A percentile compares a stretch with the other conserved stretches of the same genome.
Conservation (phyloP, 2,888 invertebrate genomes). For the Drosophila borborema region DNA sequence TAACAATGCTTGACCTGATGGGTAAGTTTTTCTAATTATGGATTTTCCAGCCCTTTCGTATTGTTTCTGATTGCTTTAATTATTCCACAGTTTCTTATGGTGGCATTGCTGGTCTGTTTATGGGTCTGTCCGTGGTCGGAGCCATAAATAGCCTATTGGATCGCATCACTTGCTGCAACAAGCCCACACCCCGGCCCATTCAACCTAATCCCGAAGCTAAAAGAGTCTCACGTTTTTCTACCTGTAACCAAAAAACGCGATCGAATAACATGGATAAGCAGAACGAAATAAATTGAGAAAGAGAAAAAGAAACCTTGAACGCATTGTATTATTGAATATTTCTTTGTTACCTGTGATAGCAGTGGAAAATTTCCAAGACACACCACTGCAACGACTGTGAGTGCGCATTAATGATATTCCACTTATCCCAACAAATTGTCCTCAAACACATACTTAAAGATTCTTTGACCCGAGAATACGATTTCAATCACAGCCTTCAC, state of each 20-base stretch:
- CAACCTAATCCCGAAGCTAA: conserved; percentile 25
- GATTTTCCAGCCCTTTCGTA: neutral
- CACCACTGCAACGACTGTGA: conserved; percentile 13
- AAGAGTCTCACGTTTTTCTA: conserved; percentile 45
- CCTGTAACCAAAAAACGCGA: conserved; percentile 50
- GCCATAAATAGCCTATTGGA: conserved; percentile 59
- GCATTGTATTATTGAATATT: conserved; percentile 18
- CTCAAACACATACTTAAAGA: neutral
- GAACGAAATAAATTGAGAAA: conserved; percentile 33
- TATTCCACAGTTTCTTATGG: conserved; percentile 67
- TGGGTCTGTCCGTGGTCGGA: conserved; percentile 73
- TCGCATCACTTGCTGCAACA: conserved; percentile 44
- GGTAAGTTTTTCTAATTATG: conserved; percentile 46
- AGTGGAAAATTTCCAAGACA: conserved; percentile 59
- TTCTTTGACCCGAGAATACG: conserved; percentile 1
- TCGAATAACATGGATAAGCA: conserved; percentile 8
- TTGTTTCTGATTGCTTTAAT: neutral
- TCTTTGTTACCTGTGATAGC: conserved; percentile 56
- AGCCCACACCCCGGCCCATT: conserved; percentile 6
- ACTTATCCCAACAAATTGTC: neutral
- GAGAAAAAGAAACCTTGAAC: conserved; percentile 21
- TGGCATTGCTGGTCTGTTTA: conserved; percentile 73
- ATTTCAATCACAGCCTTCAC: conserved; percentile 11
- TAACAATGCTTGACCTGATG: conserved; percentile 69
- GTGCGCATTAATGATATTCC: neutral